Base-by-base conservation (phyloP, 1,140 invertebrate genomes). In the Scaptomyza montana region DNA sequence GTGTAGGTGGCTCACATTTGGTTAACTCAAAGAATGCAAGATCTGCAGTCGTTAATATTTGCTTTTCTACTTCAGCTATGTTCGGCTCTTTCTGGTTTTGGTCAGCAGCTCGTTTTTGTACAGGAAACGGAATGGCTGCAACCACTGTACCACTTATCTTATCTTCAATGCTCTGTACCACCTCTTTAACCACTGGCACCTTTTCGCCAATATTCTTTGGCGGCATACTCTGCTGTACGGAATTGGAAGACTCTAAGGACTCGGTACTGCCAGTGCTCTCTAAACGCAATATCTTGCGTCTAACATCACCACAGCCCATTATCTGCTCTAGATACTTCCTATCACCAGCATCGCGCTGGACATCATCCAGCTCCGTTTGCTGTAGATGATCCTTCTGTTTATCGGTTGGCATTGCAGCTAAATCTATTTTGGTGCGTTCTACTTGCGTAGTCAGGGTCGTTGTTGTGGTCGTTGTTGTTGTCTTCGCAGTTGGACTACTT, bases 401-500 rank as follows among this genome's bases (percentile, higher is more conserved):
- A n/a, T 61, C 60, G 13, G 5, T 25, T 39, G 30, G 43, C 39
- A 43, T 30, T 43, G 59, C 68, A 13, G 56, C 64, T 73, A 87
- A 56, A 59, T 86, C 82, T 71, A 82, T 25, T 62, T 77, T 77
- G 43, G 81, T 85, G 82, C 77, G 80, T 61, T 89, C 78, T 78
- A 87, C 45, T 53, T 64, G 54, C 21, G 75, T 62, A 54, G 69
- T 89, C 39, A 81, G 45, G 41, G 78, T 80, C 30, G 78, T 80
- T 59, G 70, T 74, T 7, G 65, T 69, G 41, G 76, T 80, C 30
- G 78, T 80, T 59, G 70, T 74, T 9, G 65, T 67, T 4, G 76
- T 80, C 72, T 78, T 89, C 62, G 84, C 69, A 59, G 72, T 76
- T 81, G 76, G 90, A 91, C 90, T 91, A 91, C 90, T 91, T 81